phyloP scores from a whole-genome alignment of 1,140 invertebrate species.

The Nixonia krombeini region DNA sequence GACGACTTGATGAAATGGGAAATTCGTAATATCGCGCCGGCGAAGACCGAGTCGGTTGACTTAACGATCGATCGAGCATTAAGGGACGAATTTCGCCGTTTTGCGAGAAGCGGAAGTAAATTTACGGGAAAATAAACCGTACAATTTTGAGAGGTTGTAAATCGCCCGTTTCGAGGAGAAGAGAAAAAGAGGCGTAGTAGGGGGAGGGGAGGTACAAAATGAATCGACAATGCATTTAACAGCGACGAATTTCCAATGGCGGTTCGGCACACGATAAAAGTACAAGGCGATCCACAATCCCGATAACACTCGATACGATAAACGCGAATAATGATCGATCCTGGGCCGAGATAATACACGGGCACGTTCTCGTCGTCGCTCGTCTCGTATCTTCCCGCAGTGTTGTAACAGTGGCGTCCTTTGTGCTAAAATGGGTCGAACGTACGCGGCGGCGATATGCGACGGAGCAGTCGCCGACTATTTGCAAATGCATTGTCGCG shows the following conservation, averaged over 20 bases:
- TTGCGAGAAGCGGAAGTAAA: no score
- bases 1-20: conserved; percentile 25
- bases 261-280: neutral
- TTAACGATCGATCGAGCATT: neutral
- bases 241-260: no score
- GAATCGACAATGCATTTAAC: neutral
- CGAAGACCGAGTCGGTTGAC: neutral
- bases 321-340: conserved; percentile 36
- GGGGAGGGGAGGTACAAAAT: neutral
- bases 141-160: no score
- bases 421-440: conserved; percentile 62
- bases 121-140: no score
- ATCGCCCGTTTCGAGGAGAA: neutral
- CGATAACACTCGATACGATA: neutral
- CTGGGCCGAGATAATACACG: conserved; percentile 30
- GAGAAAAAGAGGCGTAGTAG: no score
- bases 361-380: conserved; percentile 21
- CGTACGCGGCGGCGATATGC: neutral
- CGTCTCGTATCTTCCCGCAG: conserved; percentile 27
- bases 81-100: neutral
- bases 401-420: conserved; percentile 55
- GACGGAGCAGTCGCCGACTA: neutral
- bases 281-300: neutral
- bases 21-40: conserved; percentile 16
- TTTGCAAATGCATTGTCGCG: neutral